phyloP scores from a whole-genome alignment of 2,113 vertebrate species.

The Psilopogon haemacephalus region DNA sequence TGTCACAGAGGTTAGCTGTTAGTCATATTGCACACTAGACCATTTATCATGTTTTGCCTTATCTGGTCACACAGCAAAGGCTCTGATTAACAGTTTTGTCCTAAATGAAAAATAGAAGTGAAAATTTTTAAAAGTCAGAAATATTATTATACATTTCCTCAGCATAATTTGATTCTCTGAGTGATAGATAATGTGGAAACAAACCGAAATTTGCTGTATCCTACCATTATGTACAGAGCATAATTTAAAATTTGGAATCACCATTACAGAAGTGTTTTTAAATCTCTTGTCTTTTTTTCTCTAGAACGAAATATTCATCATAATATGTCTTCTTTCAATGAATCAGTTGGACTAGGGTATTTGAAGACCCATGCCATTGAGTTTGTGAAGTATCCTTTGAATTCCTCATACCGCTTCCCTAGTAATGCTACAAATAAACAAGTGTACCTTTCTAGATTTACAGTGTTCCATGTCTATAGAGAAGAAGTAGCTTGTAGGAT shows the following conservation, averaged over 20 bases:
- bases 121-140: neutral
- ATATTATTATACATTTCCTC: neutral
- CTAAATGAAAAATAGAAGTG: neutral
- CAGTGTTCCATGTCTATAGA: neutral
- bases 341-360: slow-evolving; percentile 96
- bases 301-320: slow-evolving; percentile 95
- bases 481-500: neutral
- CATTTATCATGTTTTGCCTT: neutral
- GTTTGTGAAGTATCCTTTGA: slow-evolving; percentile 97
- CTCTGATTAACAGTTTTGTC: neutral
- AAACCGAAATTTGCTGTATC: neutral
- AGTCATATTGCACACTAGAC: neutral
- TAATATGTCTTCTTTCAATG: slow-evolving; percentile 99
- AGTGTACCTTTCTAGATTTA: neutral
- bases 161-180: neutral
- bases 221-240: neutral
- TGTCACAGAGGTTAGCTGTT: neutral
- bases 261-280: neutral
- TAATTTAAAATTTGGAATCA: neutral
- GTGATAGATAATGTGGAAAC: neutral
- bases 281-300: slow-evolving; percentile 52
- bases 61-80: neutral
- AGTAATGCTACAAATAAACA: neutral
- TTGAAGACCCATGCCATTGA: slow-evolving; percentile 98
- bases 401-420: neutral